Conservation (phyloP, 2,113 vertebrate genomes). For the Lonchura striata region DNA sequence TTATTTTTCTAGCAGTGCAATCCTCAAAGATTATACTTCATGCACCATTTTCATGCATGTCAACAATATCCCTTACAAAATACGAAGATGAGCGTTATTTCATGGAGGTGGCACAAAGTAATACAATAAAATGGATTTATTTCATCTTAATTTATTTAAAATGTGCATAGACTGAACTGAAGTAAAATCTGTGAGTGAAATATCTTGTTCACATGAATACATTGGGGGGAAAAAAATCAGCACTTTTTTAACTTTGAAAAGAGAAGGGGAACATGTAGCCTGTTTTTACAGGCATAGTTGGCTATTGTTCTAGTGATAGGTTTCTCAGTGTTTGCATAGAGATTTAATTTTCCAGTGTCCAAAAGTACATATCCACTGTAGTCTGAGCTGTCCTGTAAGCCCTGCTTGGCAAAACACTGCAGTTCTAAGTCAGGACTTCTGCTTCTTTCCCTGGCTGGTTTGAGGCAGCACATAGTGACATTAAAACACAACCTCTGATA, state of each 20-base stretch:
- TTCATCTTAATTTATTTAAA: slow-evolving; percentile 80
- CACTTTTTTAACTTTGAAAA: slow-evolving; percentile 32
- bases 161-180: slow-evolving; percentile 72
- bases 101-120: slow-evolving; percentile 74
- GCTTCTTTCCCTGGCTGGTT: background rate
- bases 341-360: background rate
- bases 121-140: slow-evolving; percentile 81
- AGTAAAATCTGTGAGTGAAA: slow-evolving; percentile 73
- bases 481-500: background rate
- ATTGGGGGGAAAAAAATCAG: slow-evolving; percentile 49
- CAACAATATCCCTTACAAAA: slow-evolving; percentile 76
- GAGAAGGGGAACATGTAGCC: slow-evolving; percentile 21
- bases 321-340: background rate
- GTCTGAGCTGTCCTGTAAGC: background rate
- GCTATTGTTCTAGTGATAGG: background rate
- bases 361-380: background rate
- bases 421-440: background rate
- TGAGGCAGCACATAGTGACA: background rate
- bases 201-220: slow-evolving; percentile 71
- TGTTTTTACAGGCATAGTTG: background rate
- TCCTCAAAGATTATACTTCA: slow-evolving; percentile 76
- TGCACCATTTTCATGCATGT: slow-evolving; percentile 76
- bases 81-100: slow-evolving; percentile 76
- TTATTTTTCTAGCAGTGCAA: slow-evolving; percentile 71
- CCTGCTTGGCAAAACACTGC: background rate